Evolutionary conservation across 2,797 vertebrate genomes (phyloP).

Genomic region (Stomatorhinus walkeri): DNA sequence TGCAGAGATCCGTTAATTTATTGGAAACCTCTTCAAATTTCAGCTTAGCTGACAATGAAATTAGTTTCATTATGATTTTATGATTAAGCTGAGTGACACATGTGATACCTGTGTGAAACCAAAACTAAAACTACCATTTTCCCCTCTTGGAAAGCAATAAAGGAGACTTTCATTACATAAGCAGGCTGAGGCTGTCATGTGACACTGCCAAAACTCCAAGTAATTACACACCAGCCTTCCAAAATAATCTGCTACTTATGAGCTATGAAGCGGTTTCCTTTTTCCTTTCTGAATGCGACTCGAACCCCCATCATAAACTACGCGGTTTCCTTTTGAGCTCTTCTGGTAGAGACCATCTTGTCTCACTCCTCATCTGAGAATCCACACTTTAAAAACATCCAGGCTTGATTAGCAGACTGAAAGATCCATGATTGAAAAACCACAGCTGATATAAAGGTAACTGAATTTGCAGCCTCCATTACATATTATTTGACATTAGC

Average conservation of each 20-base stretch:
- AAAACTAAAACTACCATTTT: constrained; percentile 56
- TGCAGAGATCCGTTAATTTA: neutral
- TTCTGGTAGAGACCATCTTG: neutral
- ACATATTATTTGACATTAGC: neutral
- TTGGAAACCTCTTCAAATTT: neutral
- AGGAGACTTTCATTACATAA: constrained; percentile 46
- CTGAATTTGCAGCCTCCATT: neutral
- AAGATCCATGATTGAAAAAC: neutral
- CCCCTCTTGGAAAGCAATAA: constrained; percentile 41
- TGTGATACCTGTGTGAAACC: constrained; percentile 49
- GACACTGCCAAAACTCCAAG: constrained; percentile 59
- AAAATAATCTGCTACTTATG: constrained; percentile 30
- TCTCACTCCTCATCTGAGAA: neutral
- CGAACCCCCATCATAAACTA: neutral
- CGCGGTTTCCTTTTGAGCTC: neutral
- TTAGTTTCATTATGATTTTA: neutral
- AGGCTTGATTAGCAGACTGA: neutral
- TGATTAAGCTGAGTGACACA: neutral
- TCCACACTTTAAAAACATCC: neutral
- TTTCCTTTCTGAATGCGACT: constrained; percentile 3
- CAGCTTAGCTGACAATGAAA: neutral
- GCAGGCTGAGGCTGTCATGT: constrained; percentile 61
- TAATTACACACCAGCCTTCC: constrained; percentile 51
- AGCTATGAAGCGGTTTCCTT: neutral
- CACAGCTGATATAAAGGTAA: neutral